Percentiles rank a stretch among this genome's conserved stretches.
These are phyloP conservation scores for Drosophila rhopaloa DNA, from an alignment of 1,140 invertebrate genomes.

Conservation along the genomic window DNA sequence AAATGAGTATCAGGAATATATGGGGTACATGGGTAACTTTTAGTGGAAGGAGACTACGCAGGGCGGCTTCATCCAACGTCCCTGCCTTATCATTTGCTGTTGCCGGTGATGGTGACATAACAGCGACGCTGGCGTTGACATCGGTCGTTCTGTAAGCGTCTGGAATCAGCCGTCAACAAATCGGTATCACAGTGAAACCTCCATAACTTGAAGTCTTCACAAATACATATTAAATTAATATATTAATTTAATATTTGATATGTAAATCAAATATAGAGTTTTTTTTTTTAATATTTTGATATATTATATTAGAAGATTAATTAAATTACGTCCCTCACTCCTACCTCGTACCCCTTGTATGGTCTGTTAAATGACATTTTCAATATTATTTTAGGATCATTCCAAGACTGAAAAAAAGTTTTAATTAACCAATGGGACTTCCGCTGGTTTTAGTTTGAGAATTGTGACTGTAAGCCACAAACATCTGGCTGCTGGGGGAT, in stretches of 20 bases:
- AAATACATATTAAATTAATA: too few species aligned
- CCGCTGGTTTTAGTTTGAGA: neutral
- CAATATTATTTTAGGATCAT: too few species aligned
- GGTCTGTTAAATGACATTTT: too few species aligned
- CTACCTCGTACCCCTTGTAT: too few species aligned
- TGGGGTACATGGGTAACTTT: neutral
- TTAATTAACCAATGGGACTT: too few species aligned
- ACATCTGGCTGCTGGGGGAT: conserved; percentile 21
- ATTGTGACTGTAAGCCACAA: conserved; percentile 5
- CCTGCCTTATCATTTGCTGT: conserved; percentile 19
- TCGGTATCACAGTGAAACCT: conserved; percentile 6
- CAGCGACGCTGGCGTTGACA: conserved; percentile 1
- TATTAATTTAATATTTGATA: too few species aligned
- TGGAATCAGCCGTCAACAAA: neutral
- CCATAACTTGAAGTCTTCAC: neutral
- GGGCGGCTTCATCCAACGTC: conserved; percentile 6
- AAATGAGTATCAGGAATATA: neutral
- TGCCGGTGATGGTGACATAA: conserved; percentile 36
- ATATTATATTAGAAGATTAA: too few species aligned
- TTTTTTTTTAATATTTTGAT: too few species aligned
- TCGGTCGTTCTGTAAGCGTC: conserved; percentile 20
- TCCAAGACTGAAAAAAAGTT: too few species aligned
- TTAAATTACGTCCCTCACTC: too few species aligned
- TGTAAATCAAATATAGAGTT: too few species aligned
- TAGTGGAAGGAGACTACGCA: conserved; percentile 8